Base-by-base conservation (phyloP, 2,888 invertebrate species). In the Bembecia ichneumoniformis region DNA sequence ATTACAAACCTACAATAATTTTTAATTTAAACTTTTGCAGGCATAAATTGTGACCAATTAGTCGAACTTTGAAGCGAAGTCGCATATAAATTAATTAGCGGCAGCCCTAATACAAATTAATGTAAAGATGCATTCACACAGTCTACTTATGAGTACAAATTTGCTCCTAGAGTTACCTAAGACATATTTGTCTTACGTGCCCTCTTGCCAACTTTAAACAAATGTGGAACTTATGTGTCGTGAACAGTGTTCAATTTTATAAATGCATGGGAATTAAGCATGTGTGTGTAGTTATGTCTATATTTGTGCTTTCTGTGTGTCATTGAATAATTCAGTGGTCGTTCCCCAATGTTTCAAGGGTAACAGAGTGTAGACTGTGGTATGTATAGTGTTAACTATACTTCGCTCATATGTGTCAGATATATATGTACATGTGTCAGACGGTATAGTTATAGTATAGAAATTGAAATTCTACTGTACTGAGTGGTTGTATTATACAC, bases 301-400 rank as follows among this genome's bases (percentile, higher is more conserved):
- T 86, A 83, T 83, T 83, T 82, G 80, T 78, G 72, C 71, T 81
- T 78, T 80, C 77, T 77, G 79, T 82, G 75, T 82, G 82, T 79
- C 79, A 81, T 79, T 87, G 83, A 87, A 87, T 87, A 74, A 87
- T 87, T 86, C 82, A 86, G 78, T 75, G 82, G 82, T 79, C 77
- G 77, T 80, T 74, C 81, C 79, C 82, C 69, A 73, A 71, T 70
- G 77, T 78, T 84, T 87, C 86, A 86, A 84, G 87, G 84, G 84
- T 86, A 86, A 82, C 77, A 75, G 80, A 81, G 76, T 79, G 78
- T 74, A 69, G 73, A 67, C 65, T 67, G 15, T 13, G 17, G 14
- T 44, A 15, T 44, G 16, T 46, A 45, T 16, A n/a, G 40, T 13
- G n/a, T 13, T 40, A 40, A 40, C 13, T 40, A 10, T 40, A 40